Base-by-base conservation (phyloP, 23 tunicate species). In the Halocynthia roretzi region DNA sequence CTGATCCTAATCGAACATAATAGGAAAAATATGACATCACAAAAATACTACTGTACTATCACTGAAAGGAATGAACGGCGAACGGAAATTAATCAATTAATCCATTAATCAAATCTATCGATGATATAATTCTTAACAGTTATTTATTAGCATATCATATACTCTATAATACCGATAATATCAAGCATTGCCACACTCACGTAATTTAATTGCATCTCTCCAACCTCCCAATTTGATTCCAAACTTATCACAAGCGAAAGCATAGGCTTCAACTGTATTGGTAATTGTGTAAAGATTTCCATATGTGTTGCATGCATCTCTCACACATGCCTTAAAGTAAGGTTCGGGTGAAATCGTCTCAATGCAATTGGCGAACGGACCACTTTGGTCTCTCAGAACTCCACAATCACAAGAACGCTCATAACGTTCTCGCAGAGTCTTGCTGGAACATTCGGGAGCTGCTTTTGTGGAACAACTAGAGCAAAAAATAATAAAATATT, bases 361-460 rank as follows among this genome's bases (percentile, higher is more conserved):
- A 62, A 78, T 87, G 61, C 95, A 88, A 5, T 52, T 76, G 11
- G 76, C 52, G 61, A 88, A 88, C 52, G 88, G 85, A 22, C 87
- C 93, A 6, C 62, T 54, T 10, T 7, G 40, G 50, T 70, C 69
- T 61, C 63, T 77, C 11, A 87, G 51, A 15, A 82, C 14, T 10
- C 78, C 78, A 48, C 78, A 74, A 40, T 74, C 78, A 18, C 78
- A 74, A 9, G 78, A 53, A n/a, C 78, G 56, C 6, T 54, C 62
- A 54, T 74, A 74, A 17, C 78, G 56, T 8, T 62, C 78, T 14
- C 31, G 20, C 60, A 74, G 22, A 8, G 44, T 31, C 44, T 4
- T 31, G 44, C 44, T 31, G 44, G 44, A 31, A 4, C 44, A 31
- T 4, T 31, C 44, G 44, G 44, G 44, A 31, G 44, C 44, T 31